phyloP scores from a whole-genome alignment of 2,797 vertebrate species.

The Pachyuromys duprasi region DNA sequence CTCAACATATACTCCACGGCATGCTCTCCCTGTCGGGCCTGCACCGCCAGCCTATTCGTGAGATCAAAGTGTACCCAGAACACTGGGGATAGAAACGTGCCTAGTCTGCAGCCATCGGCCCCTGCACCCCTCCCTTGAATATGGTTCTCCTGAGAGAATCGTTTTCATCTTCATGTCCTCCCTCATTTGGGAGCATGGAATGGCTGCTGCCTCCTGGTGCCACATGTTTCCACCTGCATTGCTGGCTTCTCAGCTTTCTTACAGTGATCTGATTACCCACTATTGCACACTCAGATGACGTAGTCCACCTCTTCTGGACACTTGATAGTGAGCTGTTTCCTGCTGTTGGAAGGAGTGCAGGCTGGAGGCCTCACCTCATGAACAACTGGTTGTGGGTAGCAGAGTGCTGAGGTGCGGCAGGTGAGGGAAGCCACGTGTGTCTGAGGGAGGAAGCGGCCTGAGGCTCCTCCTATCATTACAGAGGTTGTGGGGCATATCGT shows the following conservation, averaged over 20 bases:
- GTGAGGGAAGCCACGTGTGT: neutral
- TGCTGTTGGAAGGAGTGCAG: neutral
- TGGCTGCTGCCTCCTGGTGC: neutral
- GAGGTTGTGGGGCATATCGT: neutral
- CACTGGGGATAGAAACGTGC: rapidly evolving
- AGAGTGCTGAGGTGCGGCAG: neutral
- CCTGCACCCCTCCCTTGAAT: neutral
- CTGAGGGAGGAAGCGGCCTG: neutral
- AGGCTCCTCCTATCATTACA: no score
- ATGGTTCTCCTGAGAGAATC: neutral
- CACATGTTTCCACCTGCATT: constrained; percentile 11
- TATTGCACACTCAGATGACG: constrained; percentile 30
- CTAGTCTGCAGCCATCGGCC: neutral
- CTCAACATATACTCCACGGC: neutral
- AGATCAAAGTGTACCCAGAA: neutral
- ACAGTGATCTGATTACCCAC: neutral
- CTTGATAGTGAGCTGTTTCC: constrained; percentile 3
- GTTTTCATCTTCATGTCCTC: neutral
- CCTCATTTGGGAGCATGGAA: neutral
- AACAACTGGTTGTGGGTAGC: neutral
- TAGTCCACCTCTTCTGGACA: constrained; percentile 35
- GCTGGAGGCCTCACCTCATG: neutral
- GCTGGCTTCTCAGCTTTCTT: constrained; percentile 26
- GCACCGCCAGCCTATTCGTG: neutral
- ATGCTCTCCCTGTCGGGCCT: neutral